phyloP scores from a whole-genome alignment of 2,797 vertebrate species.

The Buceros bicornis region DNA sequence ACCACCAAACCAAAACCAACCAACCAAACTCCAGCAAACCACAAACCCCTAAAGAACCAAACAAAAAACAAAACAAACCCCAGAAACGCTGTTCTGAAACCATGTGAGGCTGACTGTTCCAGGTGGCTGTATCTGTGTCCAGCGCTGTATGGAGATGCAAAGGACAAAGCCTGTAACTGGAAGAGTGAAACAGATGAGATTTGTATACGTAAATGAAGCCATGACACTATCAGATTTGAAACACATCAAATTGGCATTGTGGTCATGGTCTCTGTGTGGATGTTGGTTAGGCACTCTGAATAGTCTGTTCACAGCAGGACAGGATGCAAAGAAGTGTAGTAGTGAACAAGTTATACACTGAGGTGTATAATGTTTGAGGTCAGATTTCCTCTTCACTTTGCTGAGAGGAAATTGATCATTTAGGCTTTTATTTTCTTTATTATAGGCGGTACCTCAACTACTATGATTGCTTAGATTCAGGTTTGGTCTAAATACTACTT shows the following conservation, averaged over 20 bases:
- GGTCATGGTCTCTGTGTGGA: neutral
- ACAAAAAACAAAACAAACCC: neutral
- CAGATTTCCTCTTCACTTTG: neutral
- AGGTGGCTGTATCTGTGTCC: neutral
- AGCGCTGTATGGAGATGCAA: rapidly evolving
- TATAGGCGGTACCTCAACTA: neutral
- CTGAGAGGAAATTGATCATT: neutral
- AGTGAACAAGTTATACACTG: neutral
- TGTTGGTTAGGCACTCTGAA: neutral
- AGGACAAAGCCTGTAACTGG: neutral
- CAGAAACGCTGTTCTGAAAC: neutral
- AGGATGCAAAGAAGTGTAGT: neutral
- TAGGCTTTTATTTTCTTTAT: neutral
- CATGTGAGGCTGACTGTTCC: neutral
- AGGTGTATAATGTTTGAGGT: neutral
- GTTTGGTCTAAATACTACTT: neutral
- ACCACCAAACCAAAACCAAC: neutral
- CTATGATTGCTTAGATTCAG: neutral
- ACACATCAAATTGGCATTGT: neutral
- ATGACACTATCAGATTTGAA: neutral
- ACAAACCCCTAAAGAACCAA: neutral
- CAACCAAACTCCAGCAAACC: neutral
- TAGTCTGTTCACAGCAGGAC: neutral
- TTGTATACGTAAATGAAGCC: neutral
- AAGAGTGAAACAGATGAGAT: neutral